Conservation (phyloP, 2,888 invertebrate species). For the Drosophila paranaensis region DNA sequence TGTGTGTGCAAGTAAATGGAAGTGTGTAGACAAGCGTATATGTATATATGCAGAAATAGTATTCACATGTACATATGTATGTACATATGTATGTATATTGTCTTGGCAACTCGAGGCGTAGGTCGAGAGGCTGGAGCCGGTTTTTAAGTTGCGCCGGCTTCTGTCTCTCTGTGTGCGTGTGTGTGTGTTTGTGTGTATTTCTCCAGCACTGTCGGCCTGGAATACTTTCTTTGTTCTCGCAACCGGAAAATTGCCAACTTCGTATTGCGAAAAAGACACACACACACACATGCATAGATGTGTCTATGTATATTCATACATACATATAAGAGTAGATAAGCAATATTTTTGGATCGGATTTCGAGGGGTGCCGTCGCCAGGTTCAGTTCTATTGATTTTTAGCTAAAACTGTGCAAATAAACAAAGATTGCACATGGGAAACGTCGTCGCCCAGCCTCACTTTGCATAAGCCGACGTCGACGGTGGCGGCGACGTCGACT, state of each 20-base stretch:
- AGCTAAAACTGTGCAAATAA: constrained; percentile 51
- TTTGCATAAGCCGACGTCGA: constrained; percentile 44
- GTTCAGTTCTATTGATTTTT: constrained; percentile 36
- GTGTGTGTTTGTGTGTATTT: constrained; percentile 18
- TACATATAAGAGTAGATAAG: neutral
- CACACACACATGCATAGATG: constrained; percentile 14
- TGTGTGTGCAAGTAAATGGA: constrained; percentile 9
- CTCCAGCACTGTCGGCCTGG: constrained; percentile 39
- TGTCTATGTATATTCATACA: neutral
- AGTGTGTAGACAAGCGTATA: constrained; percentile 2
- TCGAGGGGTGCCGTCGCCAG: constrained; percentile 16
- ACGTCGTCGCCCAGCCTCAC: constrained; percentile 38
- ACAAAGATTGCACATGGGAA: constrained; percentile 51
- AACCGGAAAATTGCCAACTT: constrained; percentile 58
- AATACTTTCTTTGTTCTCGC: constrained; percentile 74
- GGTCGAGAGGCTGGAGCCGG: constrained; percentile 64
- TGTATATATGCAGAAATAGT: constrained; percentile 9
- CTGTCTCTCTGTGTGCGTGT: no score
- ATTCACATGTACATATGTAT: constrained; percentile 11
- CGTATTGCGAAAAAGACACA: constrained; percentile 30
- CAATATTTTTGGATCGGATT: constrained; percentile 19
- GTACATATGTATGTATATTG: constrained; percentile 5
- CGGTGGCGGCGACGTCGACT: constrained; percentile 2
- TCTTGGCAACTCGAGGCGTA: constrained; percentile 43
- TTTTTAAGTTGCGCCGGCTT: constrained; percentile 55